phyloP scores from a whole-genome alignment of 2,113 vertebrate species.

The Nematolebias whitei region DNA sequence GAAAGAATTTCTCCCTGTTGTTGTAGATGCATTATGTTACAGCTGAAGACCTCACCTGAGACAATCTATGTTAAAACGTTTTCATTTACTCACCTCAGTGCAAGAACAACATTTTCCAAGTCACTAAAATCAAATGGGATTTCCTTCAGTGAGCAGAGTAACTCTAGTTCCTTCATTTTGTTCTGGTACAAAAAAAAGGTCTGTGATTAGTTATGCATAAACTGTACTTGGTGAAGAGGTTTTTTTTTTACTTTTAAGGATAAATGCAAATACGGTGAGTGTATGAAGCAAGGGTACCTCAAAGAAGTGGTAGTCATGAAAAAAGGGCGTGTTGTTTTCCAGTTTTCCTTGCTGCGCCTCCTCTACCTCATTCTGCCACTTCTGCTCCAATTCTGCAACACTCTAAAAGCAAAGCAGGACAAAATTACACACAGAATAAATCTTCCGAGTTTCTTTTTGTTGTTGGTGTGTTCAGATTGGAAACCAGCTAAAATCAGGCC shows the following conservation, averaged over 20 bases:
- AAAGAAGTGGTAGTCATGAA: conserved; percentile 97
- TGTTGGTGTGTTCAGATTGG: not conserved
- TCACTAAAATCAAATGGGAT: conserved; percentile 92
- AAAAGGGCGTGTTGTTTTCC: conserved; percentile 94
- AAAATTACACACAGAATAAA: conserved; percentile 12
- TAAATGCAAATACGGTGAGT: not conserved
- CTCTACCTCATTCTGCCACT: conserved; percentile 96
- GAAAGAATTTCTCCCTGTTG: conserved; percentile 94
- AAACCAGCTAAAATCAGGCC: not conserved
- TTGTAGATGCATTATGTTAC: conserved; percentile 26
- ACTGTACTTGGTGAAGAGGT: no score
- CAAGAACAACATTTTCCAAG: conserved; percentile 93
- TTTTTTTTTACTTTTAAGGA: not conserved
- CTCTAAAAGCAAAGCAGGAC: conserved; percentile 79
- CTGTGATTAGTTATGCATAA: not conserved
- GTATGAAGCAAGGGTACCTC: conserved; percentile 81
- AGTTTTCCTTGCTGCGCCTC: conserved; percentile 93
- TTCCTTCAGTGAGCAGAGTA: conserved; percentile 96
- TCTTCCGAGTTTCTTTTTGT: not conserved
- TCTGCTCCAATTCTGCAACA: conserved; percentile 96
- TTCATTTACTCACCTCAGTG: conserved; percentile 83
- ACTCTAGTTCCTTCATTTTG: conserved; percentile 97
- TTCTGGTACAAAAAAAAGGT: conserved; percentile 79
- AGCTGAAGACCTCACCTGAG: not conserved
- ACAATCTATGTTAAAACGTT: not conserved